Evolutionary conservation across 2,797 vertebrate genomes (phyloP).

Genomic region (Macroramphosus scolopax): DNA sequence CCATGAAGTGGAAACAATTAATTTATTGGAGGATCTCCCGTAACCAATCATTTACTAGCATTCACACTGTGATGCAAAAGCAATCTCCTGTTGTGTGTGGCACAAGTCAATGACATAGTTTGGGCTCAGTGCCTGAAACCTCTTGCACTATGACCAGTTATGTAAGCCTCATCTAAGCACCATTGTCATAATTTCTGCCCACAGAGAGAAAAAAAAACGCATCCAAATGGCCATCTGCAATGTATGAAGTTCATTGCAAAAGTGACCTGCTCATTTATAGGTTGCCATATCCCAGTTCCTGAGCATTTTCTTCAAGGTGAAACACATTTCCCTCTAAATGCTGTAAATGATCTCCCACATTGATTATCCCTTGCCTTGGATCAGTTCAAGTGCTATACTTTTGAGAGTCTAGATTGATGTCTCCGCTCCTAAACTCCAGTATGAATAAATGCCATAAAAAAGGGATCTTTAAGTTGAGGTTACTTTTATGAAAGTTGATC

Average conservation of each 20-base stretch:
- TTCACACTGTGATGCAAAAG: slow-evolving; percentile 68
- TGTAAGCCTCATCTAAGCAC: slow-evolving; percentile 50
- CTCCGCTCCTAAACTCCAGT: too few relatives aligned
- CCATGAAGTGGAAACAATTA: slow-evolving; percentile 86
- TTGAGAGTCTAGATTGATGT: too few relatives aligned
- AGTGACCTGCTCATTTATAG: slow-evolving; percentile 23
- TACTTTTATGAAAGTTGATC: too few relatives aligned
- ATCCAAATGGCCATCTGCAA: slow-evolving; percentile 27
- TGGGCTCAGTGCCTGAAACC: slow-evolving; percentile 63
- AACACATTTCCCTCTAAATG: neutral
- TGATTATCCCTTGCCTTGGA: too few relatives aligned
- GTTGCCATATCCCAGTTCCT: neutral
- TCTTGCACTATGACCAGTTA: slow-evolving; percentile 51
- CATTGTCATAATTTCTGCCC: slow-evolving; percentile 47
- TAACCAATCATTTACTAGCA: slow-evolving; percentile 79
- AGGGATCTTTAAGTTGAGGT: too few relatives aligned
- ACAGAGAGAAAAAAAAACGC: slow-evolving; percentile 24
- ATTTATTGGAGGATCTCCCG: slow-evolving; percentile 83
- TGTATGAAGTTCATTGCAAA: slow-evolving; percentile 42
- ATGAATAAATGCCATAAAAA: too few relatives aligned
- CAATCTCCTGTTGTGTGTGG: slow-evolving; percentile 67
- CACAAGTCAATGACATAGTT: slow-evolving; percentile 67
- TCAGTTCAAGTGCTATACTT: too few relatives aligned
- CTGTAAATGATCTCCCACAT: neutral
- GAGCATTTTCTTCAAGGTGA: slow-evolving; percentile 3